Base-by-base conservation (phyloP, 1,140 invertebrate species). In the Idris sp. region DNA sequence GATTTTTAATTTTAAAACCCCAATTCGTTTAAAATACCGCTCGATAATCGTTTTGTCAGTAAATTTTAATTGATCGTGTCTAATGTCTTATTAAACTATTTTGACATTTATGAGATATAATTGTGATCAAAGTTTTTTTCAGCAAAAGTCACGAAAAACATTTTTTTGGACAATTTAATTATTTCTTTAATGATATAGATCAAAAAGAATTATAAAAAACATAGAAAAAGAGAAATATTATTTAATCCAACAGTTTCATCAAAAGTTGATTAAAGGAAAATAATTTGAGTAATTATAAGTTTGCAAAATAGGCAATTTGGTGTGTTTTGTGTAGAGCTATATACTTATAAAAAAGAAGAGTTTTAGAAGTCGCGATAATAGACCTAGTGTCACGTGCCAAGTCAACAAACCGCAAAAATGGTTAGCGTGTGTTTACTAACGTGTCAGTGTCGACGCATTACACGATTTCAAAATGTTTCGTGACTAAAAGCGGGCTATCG, bases 401-500 rank as follows among this genome's bases (percentile, higher is more conserved):
- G 72, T 74, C 62, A 72, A 64, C 59, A 71, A 72, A 67, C 61
- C 69, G 54, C 72, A 64, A 77, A 72, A 77, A 62, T 74, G 65
- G 56, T 72, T 76, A 68, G 69, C 74, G 67, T 77, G 67, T 73
- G 72, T 74, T 67, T 65, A 67, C 53, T 73, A 75, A 62, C 74
- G 68, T 78, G 75, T 64, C 62, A 78, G 74, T 77, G 78, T 80
- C 78, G 74, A 79, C 78, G 75, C 65, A 69, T 74, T 76, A 72
- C 68, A 72, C 44, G 46, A 41, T 62, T 64, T 67, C 35, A 54
- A 76, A 74, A 76, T 64, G 64, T 69, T 83, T 81, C 81, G 81
- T 84, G 80, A 83, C 78, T 74, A 77, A 80, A 82, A 80, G 58
- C 61, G 68, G 62, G 40, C 35, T 73, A 76, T 75, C 74, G 78